A percentile compares a stretch with the other conserved stretches of the same genome.
Conservation (phyloP, 2,888 invertebrate species). For the Adelphocoris suturalis region DNA sequence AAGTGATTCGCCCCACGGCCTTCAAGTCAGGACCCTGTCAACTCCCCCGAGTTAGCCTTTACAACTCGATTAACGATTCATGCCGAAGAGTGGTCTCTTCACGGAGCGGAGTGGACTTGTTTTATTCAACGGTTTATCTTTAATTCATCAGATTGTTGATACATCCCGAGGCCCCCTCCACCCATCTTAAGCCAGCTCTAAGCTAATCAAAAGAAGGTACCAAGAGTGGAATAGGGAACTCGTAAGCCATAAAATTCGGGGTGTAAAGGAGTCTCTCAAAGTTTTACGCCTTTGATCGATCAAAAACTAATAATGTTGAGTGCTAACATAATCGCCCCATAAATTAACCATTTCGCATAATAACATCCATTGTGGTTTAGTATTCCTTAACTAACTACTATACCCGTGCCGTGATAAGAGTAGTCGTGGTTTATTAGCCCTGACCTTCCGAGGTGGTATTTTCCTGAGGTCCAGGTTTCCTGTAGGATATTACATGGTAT, state of each 20-base stretch:
- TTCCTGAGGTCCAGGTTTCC: too few relatives aligned
- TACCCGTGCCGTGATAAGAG: too few relatives aligned
- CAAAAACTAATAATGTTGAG: background rate
- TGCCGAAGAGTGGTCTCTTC: background rate
- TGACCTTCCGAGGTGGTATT: too few relatives aligned
- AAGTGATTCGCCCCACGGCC: slow-evolving; percentile 27
- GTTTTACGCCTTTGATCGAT: too few relatives aligned
- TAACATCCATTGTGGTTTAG: too few relatives aligned
- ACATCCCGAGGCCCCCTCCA: background rate
- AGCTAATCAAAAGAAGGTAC: slow-evolving; percentile 11
- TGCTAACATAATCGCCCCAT: background rate
- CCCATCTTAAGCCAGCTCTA: background rate
- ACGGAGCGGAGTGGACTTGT: background rate
- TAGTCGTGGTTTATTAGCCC: too few relatives aligned
- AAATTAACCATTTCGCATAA: too few relatives aligned
- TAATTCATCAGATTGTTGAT: slow-evolving; percentile 20
- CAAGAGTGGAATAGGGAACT: background rate
- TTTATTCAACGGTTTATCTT: slow-evolving; percentile 36
- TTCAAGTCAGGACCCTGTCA: background rate
- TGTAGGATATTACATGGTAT: too few relatives aligned
- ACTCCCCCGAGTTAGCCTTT: slow-evolving; percentile 14
- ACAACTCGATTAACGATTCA: slow-evolving; percentile 39
- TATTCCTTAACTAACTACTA: too few relatives aligned
- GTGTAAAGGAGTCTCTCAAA: background rate
- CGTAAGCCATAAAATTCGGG: background rate